Conservation (phyloP, 1,140 invertebrate species). For the Druon quercuslanigerum region DNA sequence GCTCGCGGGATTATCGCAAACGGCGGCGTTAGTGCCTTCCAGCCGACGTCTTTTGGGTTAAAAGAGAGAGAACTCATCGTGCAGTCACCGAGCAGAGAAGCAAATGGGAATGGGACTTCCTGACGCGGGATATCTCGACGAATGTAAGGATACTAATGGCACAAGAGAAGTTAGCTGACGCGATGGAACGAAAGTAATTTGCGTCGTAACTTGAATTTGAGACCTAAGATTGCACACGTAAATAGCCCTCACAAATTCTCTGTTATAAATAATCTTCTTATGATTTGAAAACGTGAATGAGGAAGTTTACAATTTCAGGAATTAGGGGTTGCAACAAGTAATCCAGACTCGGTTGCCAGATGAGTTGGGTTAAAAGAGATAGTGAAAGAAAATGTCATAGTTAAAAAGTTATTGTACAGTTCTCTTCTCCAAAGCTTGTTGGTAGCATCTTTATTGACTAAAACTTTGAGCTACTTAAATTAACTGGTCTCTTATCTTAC, state of each 20-base stretch:
- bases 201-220: constrained; percentile 8
- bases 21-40: constrained; percentile 39
- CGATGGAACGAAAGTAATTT: constrained; percentile 23
- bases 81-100: constrained; percentile 35
- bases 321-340: background rate
- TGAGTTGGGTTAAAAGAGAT: background rate
- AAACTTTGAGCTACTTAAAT: too few relatives aligned
- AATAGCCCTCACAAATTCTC: background rate
- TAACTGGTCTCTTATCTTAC: too few relatives aligned
- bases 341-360: background rate
- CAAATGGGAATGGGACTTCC: constrained; percentile 44
- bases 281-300: background rate
- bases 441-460: too few relatives aligned
- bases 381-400: too few relatives aligned
- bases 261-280: constrained; percentile 7
- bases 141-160: constrained; percentile 31
- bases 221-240: constrained; percentile 10
- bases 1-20: constrained; percentile 55
- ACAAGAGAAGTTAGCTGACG: constrained; percentile 15
- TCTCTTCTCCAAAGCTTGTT: too few relatives aligned
- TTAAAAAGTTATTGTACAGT: too few relatives aligned
- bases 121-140: constrained; percentile 40
- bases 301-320: too few relatives aligned
- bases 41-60: constrained; percentile 34
- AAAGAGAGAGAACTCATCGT: constrained; percentile 40